These are phyloP conservation scores for Phaenicophaeus curvirostris DNA, from an alignment of 2,797 vertebrate genomes.

Conservation along the genomic window DNA sequence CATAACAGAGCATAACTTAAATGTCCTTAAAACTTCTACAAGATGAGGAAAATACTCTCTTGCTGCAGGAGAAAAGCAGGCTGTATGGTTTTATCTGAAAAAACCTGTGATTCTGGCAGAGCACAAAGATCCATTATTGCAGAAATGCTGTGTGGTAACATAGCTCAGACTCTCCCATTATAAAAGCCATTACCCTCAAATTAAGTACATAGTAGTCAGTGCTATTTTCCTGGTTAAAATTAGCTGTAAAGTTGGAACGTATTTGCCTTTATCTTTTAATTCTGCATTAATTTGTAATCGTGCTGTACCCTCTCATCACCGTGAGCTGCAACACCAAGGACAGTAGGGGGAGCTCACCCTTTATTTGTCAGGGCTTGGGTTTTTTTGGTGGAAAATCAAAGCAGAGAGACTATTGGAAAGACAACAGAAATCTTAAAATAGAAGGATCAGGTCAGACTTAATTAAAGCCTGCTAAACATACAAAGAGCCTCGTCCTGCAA, in stretches of 20 bases:
- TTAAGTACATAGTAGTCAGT: neutral
- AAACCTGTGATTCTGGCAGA: neutral
- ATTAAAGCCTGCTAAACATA: neutral
- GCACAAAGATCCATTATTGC: neutral
- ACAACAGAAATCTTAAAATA: conserved; percentile 9
- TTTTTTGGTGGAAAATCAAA: neutral
- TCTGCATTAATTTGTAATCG: neutral
- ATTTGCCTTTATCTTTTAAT: neutral
- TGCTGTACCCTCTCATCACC: neutral
- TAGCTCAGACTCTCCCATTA: neutral
- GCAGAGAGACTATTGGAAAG: neutral
- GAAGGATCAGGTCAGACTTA: conserved; percentile 1
- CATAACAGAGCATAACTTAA: neutral
- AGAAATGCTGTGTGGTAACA: neutral
- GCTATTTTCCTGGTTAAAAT: neutral
- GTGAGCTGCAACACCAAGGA: neutral
- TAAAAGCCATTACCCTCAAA: neutral
- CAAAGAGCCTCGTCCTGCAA: neutral
- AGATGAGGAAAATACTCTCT: neutral
- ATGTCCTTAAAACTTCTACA: neutral
- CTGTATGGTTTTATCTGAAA: neutral
- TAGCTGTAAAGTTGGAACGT: neutral
- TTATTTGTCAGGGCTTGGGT: neutral
- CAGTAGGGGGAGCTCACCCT: conserved; percentile 64
- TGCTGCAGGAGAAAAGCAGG: neutral